Conservation (phyloP, 92 coral and sea anemone genomes). For the Bergia puertoricense region DNA sequence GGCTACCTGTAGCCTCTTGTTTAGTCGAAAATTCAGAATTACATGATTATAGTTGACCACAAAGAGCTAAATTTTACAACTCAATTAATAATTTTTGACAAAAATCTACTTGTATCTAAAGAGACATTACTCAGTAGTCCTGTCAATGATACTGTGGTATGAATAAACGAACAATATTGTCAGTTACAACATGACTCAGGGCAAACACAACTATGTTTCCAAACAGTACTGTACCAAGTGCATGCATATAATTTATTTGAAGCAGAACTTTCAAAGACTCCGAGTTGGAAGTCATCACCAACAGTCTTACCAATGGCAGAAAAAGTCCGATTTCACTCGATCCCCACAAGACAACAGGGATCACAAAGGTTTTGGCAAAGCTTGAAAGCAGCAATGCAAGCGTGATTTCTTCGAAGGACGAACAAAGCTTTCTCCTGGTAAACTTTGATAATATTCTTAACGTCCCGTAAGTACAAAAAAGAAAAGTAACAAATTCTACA, state of each 20-base stretch:
- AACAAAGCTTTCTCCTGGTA: neutral
- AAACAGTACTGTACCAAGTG: slow-evolving; percentile 3
- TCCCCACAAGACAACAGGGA: slow-evolving; percentile 77
- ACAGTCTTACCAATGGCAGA: slow-evolving; percentile 57
- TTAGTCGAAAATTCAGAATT: too few species aligned
- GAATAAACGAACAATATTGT: neutral
- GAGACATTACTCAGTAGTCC: neutral
- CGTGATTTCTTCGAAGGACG: slow-evolving; percentile 46
- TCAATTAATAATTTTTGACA: too few species aligned
- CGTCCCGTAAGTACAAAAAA: neutral
- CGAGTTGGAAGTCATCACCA: slow-evolving; percentile 73
- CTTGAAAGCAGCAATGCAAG: slow-evolving; percentile 67
- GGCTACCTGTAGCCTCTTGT: too few species aligned
- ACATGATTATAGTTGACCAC: too few species aligned
- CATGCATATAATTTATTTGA: slow-evolving; percentile 1
- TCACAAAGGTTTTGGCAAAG: slow-evolving; percentile 73
- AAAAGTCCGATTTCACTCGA: slow-evolving; percentile 49
- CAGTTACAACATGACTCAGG: neutral
- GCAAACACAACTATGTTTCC: slow-evolving; percentile 16
- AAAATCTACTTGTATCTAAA: too few species aligned
- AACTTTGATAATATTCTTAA: neutral
- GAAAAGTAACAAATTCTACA: slow-evolving; percentile 27
- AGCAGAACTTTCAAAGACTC: slow-evolving; percentile 54
- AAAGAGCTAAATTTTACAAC: too few species aligned
- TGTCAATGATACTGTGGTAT: slow-evolving; percentile 3